phyloP scores from a whole-genome alignment of 1,140 invertebrate genomes.

The Stenopsyche tienmushanensis region DNA sequence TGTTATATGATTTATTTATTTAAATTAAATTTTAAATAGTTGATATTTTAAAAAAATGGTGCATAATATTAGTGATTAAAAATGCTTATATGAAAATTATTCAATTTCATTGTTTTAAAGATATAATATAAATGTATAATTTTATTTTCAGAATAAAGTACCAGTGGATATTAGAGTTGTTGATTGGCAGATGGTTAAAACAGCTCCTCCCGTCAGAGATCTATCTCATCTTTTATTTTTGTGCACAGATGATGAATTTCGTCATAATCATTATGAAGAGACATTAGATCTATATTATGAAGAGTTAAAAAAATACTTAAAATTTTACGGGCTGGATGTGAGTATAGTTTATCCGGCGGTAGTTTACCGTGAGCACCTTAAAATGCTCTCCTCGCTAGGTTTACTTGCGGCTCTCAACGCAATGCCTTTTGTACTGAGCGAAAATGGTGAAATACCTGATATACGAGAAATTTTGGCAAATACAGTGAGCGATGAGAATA shows the following conservation, averaged over 20 bases:
- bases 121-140: background rate
- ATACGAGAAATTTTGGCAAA: background rate
- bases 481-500: background rate
- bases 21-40: too few relatives aligned
- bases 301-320: background rate
- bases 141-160: slow-evolving; percentile 3
- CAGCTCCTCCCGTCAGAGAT: background rate
- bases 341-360: background rate
- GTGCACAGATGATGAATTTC: slow-evolving; percentile 1
- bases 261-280: background rate
- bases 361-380: background rate
- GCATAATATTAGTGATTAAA: background rate
- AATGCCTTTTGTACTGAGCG: background rate
- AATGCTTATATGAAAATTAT: too few relatives aligned
- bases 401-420: background rate
- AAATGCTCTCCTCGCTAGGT: background rate
- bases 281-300: background rate
- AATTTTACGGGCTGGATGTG: background rate
- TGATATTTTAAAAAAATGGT: too few relatives aligned
- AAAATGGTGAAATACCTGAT: background rate
- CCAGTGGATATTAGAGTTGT: background rate
- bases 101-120: too few relatives aligned
- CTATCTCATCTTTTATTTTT: background rate
- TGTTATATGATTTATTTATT: too few relatives aligned
- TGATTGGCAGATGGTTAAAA: slow-evolving; percentile 5